These are phyloP conservation scores for Cyprinodon tularosa DNA, from an alignment of 2,113 vertebrate species.

Conservation along the genomic window DNA sequence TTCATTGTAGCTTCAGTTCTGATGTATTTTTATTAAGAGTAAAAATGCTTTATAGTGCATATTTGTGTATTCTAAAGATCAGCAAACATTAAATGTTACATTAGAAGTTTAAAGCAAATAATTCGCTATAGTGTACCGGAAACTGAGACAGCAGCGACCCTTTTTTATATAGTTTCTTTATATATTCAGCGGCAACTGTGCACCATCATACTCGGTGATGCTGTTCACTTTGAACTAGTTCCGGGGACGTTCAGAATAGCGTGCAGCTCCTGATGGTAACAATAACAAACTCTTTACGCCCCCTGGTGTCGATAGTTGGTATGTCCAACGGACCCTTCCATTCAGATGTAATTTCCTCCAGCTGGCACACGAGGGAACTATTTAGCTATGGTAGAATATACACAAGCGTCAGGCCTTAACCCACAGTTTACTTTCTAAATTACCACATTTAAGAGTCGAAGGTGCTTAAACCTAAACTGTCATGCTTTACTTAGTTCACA, in stretches of 20 bases:
- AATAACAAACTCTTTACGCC: not conserved
- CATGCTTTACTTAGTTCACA: too few relatives aligned
- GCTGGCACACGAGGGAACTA: constrained; percentile 44
- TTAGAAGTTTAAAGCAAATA: not conserved
- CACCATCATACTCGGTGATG: constrained; percentile 41
- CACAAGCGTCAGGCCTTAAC: not conserved
- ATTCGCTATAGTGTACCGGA: not conserved
- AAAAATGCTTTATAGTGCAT: not conserved
- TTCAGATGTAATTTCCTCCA: constrained; percentile 5
- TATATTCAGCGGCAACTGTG: constrained; percentile 11
- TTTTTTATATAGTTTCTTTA: constrained; percentile 9
- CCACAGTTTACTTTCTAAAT: not conserved
- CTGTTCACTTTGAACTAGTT: constrained; percentile 35
- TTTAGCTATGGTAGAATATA: not conserved
- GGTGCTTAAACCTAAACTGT: too few relatives aligned
- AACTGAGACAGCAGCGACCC: not conserved
- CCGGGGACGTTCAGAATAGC: constrained; percentile 33
- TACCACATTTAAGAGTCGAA: too few relatives aligned
- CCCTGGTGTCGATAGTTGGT: not conserved
- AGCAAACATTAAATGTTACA: not conserved
- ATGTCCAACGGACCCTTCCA: not conserved
- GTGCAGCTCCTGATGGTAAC: not conserved
- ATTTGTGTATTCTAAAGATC: not conserved
- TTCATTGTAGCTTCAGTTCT: not conserved
- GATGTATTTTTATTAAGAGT: not conserved